Evolutionary conservation across 2,113 vertebrate species (phyloP).

Genomic region (Macrotus californicus): DNA sequence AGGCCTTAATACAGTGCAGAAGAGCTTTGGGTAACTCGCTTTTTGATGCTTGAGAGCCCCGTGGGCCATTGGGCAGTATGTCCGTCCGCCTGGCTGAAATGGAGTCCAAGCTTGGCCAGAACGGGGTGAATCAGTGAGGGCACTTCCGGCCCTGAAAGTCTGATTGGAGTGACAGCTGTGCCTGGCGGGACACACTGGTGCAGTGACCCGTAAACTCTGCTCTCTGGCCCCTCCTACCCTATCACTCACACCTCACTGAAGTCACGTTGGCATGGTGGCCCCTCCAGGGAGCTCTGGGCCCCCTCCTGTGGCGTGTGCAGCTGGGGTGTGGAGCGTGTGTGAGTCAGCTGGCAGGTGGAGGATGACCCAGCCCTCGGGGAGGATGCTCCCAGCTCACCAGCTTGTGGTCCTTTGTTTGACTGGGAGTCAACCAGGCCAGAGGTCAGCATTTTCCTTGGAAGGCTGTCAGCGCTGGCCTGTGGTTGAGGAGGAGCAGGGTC

Average conservation of each 20-base stretch:
- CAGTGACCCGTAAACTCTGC: constrained; percentile 30
- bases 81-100: neutral
- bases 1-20: neutral
- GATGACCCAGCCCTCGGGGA: neutral
- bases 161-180: constrained; percentile 18
- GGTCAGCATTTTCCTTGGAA: constrained; percentile 56
- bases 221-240: neutral
- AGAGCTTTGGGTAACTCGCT: neutral
- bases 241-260: neutral
- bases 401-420: constrained; percentile 56
- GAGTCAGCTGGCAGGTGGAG: constrained; percentile 68
- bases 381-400: neutral
- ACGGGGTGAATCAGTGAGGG: neutral
- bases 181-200: neutral
- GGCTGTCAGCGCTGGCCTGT: neutral
- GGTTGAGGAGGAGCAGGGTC: neutral
- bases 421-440: constrained; percentile 35
- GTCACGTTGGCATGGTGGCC: neutral
- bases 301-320: neutral
- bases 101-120: neutral
- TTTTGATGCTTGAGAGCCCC: neutral
- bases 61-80: accelerated
- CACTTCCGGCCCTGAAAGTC: neutral
- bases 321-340: neutral
- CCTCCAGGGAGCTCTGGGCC: neutral